phyloP scores from a whole-genome alignment of 2,797 vertebrate genomes.

The Ctenopoma kingsleyae region DNA sequence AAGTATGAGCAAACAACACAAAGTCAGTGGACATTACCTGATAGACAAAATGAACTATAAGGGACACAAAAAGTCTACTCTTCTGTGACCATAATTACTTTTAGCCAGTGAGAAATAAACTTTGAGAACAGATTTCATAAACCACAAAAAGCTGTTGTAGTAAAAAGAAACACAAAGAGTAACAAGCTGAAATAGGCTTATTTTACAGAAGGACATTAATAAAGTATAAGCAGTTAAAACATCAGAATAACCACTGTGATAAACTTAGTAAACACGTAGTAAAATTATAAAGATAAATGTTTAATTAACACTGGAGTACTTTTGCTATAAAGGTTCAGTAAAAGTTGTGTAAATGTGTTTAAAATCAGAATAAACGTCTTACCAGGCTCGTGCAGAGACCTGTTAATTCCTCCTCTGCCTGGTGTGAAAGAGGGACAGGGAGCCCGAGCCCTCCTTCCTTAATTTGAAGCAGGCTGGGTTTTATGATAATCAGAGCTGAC shows the following conservation, averaged over 20 bases:
- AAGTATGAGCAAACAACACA: background rate
- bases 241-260: background rate
- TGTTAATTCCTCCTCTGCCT: slow-evolving; percentile 70
- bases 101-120: background rate
- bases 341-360: slow-evolving; percentile 5
- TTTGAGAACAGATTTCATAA: too few species aligned
- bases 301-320: background rate
- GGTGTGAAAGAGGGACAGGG: slow-evolving; percentile 61
- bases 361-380: slow-evolving; percentile 48
- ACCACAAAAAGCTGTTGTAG: background rate
- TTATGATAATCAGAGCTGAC: slow-evolving; percentile 86
- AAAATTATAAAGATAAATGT: too few species aligned
- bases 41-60: background rate
- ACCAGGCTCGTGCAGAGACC: slow-evolving; percentile 58
- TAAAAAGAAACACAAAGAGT: background rate
- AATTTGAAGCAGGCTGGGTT: slow-evolving; percentile 80
- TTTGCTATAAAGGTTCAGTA: background rate
- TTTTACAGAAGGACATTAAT: background rate
- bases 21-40: background rate
- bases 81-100: background rate
- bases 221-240: background rate
- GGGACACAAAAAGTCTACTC: background rate
- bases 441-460: slow-evolving; percentile 72
- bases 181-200: too few species aligned
- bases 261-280: too few species aligned